Evolutionary conservation across 2,888 invertebrate species (phyloP).

Genomic region (Perdita meconis): DNA sequence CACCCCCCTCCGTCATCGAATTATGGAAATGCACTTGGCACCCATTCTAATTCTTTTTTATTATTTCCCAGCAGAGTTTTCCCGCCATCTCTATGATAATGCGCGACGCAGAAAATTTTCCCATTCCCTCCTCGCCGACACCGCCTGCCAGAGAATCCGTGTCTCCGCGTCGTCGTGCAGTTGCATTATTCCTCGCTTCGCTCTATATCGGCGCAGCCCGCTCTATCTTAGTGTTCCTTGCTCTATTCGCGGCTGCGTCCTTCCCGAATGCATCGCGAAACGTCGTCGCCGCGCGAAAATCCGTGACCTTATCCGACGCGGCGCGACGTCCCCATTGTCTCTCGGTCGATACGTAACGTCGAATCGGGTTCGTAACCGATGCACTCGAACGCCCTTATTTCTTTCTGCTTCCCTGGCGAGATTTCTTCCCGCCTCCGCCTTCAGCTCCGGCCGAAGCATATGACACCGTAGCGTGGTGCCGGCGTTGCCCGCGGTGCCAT

Average conservation of each 20-base stretch:
- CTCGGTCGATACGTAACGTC: slow-evolving; percentile 14
- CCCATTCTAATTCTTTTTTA: slow-evolving; percentile 71
- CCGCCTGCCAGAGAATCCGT: slow-evolving; percentile 12
- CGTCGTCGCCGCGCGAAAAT: background rate
- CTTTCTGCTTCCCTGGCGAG: slow-evolving; percentile 5
- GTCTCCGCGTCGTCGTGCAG: slow-evolving; percentile 5
- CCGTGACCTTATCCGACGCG: no score
- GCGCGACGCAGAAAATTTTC: slow-evolving; percentile 50
- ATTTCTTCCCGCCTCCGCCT: slow-evolving; percentile 1
- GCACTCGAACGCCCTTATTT: slow-evolving; percentile 16
- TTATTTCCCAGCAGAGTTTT: slow-evolving; percentile 66
- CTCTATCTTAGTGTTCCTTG: slow-evolving; percentile 4
- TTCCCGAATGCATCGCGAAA: background rate
- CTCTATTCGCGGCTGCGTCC: background rate
- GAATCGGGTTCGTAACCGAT: slow-evolving; percentile 15
- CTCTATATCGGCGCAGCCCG: background rate
- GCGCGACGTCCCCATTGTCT: slow-evolving; percentile 26
- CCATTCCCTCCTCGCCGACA: slow-evolving; percentile 44
- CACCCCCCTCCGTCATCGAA: slow-evolving; percentile 59
- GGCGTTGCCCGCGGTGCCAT: slow-evolving; percentile 23
- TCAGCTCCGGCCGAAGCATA: slow-evolving; percentile 33
- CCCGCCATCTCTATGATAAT: slow-evolving; percentile 71
- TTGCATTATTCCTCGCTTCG: slow-evolving; percentile 32
- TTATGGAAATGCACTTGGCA: slow-evolving; percentile 69
- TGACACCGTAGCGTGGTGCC: slow-evolving; percentile 23